Evolutionary conservation across 1,140 invertebrate genomes (phyloP).

Genomic region (Cylas formicarius): DNA sequence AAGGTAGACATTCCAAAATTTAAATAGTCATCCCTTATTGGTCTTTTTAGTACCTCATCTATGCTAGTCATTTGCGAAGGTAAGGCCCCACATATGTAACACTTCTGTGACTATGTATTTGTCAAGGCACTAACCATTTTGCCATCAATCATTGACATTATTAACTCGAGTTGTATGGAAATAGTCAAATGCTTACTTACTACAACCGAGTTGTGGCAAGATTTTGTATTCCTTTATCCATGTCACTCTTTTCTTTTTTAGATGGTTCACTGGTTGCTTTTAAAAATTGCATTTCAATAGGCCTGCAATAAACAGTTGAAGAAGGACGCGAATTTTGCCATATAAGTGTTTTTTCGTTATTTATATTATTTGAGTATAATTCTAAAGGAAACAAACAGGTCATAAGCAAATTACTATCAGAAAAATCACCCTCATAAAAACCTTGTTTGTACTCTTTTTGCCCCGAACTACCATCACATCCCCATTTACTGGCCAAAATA

Average conservation of each 20-base stretch:
- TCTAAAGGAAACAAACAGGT: constrained; percentile 7
- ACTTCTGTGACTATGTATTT: constrained; percentile 8
- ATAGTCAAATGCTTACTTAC: constrained; percentile 5
- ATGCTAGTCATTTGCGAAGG: constrained; percentile 8
- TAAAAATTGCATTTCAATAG: constrained; percentile 10
- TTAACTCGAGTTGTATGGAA: constrained; percentile 4
- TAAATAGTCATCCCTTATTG: constrained; percentile 3
- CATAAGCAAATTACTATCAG: constrained; percentile 8
- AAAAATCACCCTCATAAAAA: constrained; percentile 9
- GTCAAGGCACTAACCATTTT: constrained; percentile 10
- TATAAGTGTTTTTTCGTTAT: constrained; percentile 2
- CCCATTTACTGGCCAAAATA: constrained; percentile 3
- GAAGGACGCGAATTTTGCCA: constrained; percentile 4
- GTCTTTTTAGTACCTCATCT: constrained; percentile 6
- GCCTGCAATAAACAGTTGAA: constrained; percentile 6
- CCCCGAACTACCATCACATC: no score
- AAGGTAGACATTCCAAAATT: no score
- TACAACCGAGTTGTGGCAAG: constrained; percentile 5
- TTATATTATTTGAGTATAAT: constrained; percentile 9
- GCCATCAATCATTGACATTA: constrained; percentile 9
- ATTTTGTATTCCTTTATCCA: constrained; percentile 4
- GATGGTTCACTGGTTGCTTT: constrained; percentile 8
- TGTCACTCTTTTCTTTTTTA: constrained; percentile 5
- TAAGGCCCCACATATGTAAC: constrained; percentile 8
- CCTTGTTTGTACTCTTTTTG: constrained; percentile 3